Conservation (phyloP, 1,140 invertebrate genomes). For the Nasonia longicornis region DNA sequence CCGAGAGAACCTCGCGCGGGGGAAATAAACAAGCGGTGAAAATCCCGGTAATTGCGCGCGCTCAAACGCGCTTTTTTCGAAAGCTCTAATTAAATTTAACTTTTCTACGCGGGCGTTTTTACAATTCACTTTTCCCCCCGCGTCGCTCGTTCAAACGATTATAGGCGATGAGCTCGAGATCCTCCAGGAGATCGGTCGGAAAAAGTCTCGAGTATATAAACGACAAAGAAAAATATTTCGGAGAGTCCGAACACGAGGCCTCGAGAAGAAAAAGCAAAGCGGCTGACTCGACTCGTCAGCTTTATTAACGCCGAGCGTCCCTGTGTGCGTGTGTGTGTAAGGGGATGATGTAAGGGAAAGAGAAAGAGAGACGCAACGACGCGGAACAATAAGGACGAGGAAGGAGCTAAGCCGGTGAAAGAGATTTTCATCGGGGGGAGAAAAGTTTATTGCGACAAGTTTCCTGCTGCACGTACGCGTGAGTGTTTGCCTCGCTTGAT, state of each 20-base stretch:
- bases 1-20: not conserved
- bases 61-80: not conserved
- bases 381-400: slow-evolving; percentile 37
- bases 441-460: slow-evolving; percentile 31
- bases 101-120: not conserved
- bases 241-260: slow-evolving; percentile 17
- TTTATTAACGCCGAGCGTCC: slow-evolving; percentile 47
- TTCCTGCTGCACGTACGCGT: slow-evolving; percentile 13
- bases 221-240: not conserved
- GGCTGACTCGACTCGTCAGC: slow-evolving; percentile 48
- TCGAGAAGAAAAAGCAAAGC: slow-evolving; percentile 45
- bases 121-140: no score
- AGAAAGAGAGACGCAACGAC: slow-evolving; percentile 46
- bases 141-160: no score
- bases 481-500: not conserved
- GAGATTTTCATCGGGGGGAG: slow-evolving; percentile 17
- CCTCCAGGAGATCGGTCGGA: no score
- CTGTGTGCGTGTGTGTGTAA: not conserved
- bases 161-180: no score
- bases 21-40: not conserved
- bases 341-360: slow-evolving; percentile 50
- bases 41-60: not conserved
- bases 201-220: no score
- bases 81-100: not conserved
- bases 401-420: not conserved